phyloP scores from a whole-genome alignment of 2,113 vertebrate genomes.

The Campylomormyrus numenius region DNA sequence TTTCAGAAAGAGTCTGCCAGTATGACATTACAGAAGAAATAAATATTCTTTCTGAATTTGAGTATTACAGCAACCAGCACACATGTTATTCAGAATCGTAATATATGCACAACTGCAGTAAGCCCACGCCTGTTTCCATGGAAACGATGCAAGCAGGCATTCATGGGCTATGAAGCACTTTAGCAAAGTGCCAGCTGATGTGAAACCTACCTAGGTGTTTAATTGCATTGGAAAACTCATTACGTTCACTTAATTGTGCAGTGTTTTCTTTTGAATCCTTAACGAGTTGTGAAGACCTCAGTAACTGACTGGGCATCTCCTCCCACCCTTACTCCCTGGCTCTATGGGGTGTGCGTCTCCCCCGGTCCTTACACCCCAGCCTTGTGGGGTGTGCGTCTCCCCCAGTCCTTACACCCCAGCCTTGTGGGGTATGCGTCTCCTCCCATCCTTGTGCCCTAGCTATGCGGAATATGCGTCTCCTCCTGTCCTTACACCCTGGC shows the following conservation, averaged over 20 bases:
- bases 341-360: background rate
- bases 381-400: background rate
- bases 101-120: slow-evolving; percentile 35
- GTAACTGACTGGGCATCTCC: background rate
- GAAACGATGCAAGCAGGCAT: slow-evolving; percentile 31
- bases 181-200: background rate
- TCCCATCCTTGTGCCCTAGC: no score
- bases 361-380: background rate
- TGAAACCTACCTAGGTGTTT: background rate
- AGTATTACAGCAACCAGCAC: background rate
- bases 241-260: slow-evolving; percentile 9
- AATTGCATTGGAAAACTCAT: slow-evolving; percentile 3
- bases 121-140: slow-evolving; percentile 43
- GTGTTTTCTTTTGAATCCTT: slow-evolving; percentile 8
- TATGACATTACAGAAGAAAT: background rate
- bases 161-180: slow-evolving; percentile 14
- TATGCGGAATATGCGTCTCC: no score
- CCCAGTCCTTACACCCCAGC: background rate
- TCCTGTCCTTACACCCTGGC: rapidly evolving
- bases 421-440: background rate
- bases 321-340: background rate
- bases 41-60: background rate
- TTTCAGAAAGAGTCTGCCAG: background rate
- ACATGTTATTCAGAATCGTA: background rate
- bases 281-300: background rate